Conservation (phyloP, 37 sponge, comb jelly and placozoan species). For the Theonella swinhoei region DNA sequence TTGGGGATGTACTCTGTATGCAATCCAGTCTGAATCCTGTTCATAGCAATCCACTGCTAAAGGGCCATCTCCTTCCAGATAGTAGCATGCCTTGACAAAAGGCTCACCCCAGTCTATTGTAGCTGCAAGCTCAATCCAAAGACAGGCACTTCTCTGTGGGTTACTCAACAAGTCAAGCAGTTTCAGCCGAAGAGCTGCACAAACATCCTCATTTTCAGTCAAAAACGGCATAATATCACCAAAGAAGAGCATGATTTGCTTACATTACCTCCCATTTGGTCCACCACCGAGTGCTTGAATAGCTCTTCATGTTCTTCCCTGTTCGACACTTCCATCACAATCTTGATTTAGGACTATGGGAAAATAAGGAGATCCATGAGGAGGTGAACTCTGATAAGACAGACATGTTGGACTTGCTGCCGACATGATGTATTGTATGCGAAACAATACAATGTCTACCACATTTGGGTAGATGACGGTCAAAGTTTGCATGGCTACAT, state of each 20-base stretch:
- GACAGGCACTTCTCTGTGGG: constrained; percentile 13
- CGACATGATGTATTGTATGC: too few relatives aligned
- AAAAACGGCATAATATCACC: constrained; percentile 22
- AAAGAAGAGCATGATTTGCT: constrained; percentile 11
- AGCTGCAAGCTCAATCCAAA: constrained; percentile 27
- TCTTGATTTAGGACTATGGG: too few relatives aligned
- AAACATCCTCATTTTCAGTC: constrained; percentile 3
- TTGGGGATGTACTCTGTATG: constrained; percentile 27
- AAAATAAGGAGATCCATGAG: too few relatives aligned
- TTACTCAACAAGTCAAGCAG: constrained; percentile 21
- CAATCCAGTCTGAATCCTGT: neutral
- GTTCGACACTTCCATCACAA: too few relatives aligned
- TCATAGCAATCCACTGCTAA: constrained; percentile 26
- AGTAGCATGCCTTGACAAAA: constrained; percentile 60
- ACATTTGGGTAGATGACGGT: constrained; percentile 1
- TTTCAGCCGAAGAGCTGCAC: constrained; percentile 19
- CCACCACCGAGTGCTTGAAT: constrained; percentile 14
- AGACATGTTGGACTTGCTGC: too few relatives aligned
- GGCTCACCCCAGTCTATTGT: constrained; percentile 51
- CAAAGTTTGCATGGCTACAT: constrained; percentile 13
- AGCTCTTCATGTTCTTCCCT: constrained; percentile 3
- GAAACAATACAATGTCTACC: neutral
- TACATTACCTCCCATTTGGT: constrained; percentile 26
- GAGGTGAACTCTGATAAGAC: too few relatives aligned
- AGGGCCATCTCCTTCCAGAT: constrained; percentile 53